A percentile compares a stretch with the other conserved stretches of the same genome.
Evolutionary conservation across 2,888 invertebrate species (phyloP).

Genomic region (Xiphydria camelus): DNA sequence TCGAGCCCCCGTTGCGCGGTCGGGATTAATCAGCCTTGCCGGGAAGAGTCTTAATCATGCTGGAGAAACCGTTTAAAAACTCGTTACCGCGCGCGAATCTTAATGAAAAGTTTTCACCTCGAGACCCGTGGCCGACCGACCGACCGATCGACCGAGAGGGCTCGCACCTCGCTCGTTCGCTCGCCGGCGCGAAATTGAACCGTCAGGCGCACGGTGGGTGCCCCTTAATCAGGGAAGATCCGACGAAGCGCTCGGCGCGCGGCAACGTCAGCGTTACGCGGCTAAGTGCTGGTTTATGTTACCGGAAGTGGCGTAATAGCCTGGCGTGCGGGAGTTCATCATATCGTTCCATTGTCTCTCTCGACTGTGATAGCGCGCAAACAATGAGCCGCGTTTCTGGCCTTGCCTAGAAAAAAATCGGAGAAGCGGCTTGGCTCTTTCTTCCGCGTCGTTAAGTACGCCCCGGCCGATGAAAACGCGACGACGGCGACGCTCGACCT

Average conservation of each 20-base stretch:
- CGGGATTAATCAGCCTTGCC: slow-evolving; percentile 27
- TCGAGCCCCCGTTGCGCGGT: slow-evolving; percentile 4
- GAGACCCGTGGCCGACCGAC: too few species aligned
- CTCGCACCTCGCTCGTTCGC: too few species aligned
- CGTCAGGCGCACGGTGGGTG: background rate
- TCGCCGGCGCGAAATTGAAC: background rate
- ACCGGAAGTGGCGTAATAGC: slow-evolving; percentile 52
- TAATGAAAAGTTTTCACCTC: slow-evolving; percentile 28
- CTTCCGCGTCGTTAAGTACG: too few species aligned
- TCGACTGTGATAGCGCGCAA: background rate
- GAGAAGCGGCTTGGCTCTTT: too few species aligned
- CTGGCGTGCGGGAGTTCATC: slow-evolving; percentile 15
- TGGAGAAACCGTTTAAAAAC: slow-evolving; percentile 26
- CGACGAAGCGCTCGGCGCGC: slow-evolving; percentile 29
- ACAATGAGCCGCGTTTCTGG: background rate
- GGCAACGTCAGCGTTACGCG: slow-evolving; percentile 36
- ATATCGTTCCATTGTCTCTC: slow-evolving; percentile 16
- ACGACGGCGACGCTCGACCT: too few species aligned
- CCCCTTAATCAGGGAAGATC: slow-evolving; percentile 28
- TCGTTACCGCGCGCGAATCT: slow-evolving; percentile 12
- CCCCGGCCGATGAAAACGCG: too few species aligned
- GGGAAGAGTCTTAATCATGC: slow-evolving; percentile 27
- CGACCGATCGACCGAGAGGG: slow-evolving; percentile 10
- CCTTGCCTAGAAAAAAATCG: background rate
- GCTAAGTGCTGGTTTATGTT: slow-evolving; percentile 55